Percentiles rank a stretch among this genome's conserved stretches.
Evolutionary conservation across 2,888 invertebrate species (phyloP).

Genomic region (Embidobia sp.): DNA sequence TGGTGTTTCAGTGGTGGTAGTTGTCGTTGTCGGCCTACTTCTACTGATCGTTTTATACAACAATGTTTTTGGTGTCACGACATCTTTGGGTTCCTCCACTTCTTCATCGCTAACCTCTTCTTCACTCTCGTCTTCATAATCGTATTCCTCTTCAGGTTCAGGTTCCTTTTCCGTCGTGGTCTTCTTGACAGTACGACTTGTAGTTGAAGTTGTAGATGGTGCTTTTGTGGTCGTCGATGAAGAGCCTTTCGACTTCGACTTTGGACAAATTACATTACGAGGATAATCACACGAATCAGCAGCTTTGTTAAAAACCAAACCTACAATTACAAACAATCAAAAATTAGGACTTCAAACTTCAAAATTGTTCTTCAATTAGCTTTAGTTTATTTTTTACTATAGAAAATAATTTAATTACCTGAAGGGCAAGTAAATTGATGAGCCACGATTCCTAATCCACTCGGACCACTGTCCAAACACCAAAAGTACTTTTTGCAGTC

Average conservation of each 20-base stretch:
- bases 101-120: slow-evolving; percentile 82
- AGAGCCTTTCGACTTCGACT: slow-evolving; percentile 82
- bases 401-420: slow-evolving; percentile 81
- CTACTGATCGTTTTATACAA: slow-evolving; percentile 78
- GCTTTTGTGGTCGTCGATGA: slow-evolving; percentile 81
- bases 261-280: slow-evolving; percentile 92
- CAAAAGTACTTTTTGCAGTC: slow-evolving; percentile 98
- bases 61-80: slow-evolving; percentile 74
- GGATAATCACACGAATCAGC: slow-evolving; percentile 96
- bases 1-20: slow-evolving; percentile 69
- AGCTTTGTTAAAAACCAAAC: slow-evolving; percentile 93
- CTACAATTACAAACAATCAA: too few species aligned
- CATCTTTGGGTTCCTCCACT: slow-evolving; percentile 70
- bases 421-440: slow-evolving; percentile 97
- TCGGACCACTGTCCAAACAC: slow-evolving; percentile 94
- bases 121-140: slow-evolving; percentile 83
- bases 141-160: slow-evolving; percentile 80
- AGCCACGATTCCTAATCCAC: slow-evolving; percentile 93
- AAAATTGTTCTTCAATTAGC: neutral
- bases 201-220: slow-evolving; percentile 78
- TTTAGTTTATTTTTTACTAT: neutral
- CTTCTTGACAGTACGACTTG: slow-evolving; percentile 77
- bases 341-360: neutral
- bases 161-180: slow-evolving; percentile 82
- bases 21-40: slow-evolving; percentile 67